Evolutionary conservation across 2,888 invertebrate genomes (phyloP).

Genomic region (Lamellibrachia satsuma): DNA sequence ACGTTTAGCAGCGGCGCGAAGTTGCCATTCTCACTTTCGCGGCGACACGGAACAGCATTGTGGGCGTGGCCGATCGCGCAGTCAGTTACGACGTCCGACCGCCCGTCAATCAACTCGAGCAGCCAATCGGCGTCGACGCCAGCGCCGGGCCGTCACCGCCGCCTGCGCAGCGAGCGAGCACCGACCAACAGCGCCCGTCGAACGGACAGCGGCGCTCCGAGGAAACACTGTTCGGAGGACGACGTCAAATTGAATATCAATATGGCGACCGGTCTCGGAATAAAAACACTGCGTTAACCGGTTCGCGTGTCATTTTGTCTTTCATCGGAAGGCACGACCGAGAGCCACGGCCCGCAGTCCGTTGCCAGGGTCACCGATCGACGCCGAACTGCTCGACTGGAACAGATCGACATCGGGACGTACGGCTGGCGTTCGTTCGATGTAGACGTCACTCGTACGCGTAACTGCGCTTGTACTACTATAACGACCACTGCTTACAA

Average conservation of each 20-base stretch:
- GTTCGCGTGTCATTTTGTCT: slow-evolving; percentile 13
- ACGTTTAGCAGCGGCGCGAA: neutral
- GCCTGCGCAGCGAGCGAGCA: neutral
- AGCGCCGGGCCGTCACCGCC: neutral
- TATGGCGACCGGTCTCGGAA: neutral
- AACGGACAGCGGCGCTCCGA: neutral
- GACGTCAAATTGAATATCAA: slow-evolving; percentile 17
- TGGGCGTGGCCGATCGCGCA: neutral
- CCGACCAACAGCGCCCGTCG: neutral
- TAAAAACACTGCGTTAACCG: slow-evolving; percentile 13
- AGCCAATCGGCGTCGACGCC: slow-evolving; percentile 1
- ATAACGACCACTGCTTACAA: neutral
- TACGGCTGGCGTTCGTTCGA: neutral
- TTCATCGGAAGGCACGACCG: slow-evolving; percentile 5
- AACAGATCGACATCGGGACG: neutral
- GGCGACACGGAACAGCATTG: neutral
- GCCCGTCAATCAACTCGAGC: neutral
- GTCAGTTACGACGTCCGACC: neutral
- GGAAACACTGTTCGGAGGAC: neutral
- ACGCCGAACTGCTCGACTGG: slow-evolving; percentile 13
- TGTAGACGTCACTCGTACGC: neutral
- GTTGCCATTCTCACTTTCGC: neutral
- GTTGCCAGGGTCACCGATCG: slow-evolving; percentile 3
- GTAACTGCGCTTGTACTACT: neutral
- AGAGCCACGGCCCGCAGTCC: neutral